phyloP scores from a whole-genome alignment of 1,140 invertebrate species.

The Cydia splendana region DNA sequence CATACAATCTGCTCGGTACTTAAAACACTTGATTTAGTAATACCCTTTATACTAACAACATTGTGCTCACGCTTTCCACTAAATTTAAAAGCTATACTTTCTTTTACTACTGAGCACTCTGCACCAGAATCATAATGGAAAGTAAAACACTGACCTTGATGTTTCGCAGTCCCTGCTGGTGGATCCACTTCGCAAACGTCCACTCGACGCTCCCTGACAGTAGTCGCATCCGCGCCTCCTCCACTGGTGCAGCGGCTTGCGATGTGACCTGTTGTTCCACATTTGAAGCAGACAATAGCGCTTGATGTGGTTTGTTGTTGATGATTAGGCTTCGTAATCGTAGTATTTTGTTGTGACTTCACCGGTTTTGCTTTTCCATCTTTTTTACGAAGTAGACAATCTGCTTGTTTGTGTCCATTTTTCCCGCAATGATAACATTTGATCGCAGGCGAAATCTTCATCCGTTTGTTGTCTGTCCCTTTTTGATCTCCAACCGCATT shows the following conservation, averaged over 20 bases:
- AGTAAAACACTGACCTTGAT: not conserved
- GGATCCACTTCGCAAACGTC: conserved; percentile 34
- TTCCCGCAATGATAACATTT: conserved; percentile 43
- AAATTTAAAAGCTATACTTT: conserved; percentile 37
- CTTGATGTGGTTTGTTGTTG: not conserved
- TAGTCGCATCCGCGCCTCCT: not conserved
- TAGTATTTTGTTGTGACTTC: not conserved
- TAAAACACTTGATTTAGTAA: conserved; percentile 34
- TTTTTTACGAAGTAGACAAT: conserved; percentile 22
- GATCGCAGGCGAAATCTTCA: not conserved
- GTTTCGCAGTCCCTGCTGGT: not conserved
- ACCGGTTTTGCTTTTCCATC: not conserved
- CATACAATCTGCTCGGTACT: conserved; percentile 43
- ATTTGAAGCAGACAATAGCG: conserved; percentile 35
- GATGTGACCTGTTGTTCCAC: conserved; percentile 34
- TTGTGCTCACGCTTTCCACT: conserved; percentile 37
- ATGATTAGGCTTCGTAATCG: not conserved
- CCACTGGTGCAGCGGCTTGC: conserved; percentile 35
- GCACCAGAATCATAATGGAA: conserved; percentile 36
- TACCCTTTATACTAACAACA: conserved; percentile 40
- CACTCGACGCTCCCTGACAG: not conserved
- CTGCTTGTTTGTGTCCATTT: conserved; percentile 36
- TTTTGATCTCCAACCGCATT: not conserved
- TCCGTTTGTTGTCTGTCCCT: conserved; percentile 6
- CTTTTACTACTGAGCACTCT: conserved; percentile 41